Evolutionary conservation across 2,888 invertebrate genomes (phyloP).

Genomic region (Merodon equestris): DNA sequence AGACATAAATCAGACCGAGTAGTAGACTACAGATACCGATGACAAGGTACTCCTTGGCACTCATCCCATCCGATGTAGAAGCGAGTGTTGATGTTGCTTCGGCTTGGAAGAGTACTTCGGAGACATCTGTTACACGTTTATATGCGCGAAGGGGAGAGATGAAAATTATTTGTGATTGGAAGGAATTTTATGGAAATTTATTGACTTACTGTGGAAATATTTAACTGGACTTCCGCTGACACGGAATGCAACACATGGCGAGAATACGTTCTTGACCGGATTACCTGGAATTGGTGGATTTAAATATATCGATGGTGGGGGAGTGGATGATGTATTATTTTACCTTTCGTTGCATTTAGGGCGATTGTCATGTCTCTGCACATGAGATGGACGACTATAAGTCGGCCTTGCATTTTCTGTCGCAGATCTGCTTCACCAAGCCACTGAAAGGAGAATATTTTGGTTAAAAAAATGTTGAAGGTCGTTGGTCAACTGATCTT

Average conservation of each 20-base stretch:
- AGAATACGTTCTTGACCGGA: conserved; percentile 83
- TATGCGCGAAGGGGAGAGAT: conserved; percentile 66
- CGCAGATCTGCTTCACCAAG: conserved; percentile 89
- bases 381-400: conserved; percentile 88
- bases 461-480: no score
- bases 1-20: conserved; percentile 92
- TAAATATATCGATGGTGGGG: neutral
- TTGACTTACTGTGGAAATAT: conserved; percentile 82
- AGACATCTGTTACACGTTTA: conserved; percentile 81
- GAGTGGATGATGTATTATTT: no score
- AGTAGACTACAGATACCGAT: conserved; percentile 90
- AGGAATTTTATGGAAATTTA: conserved; percentile 43
- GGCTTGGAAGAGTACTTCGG: conserved; percentile 88
- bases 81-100: conserved; percentile 82
- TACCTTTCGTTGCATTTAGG: conserved; percentile 77
- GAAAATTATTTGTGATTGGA: conserved; percentile 18
- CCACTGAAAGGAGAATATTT: conserved; percentile 83
- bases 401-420: conserved; percentile 87
- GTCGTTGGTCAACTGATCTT: no score
- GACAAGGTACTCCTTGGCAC: conserved; percentile 88
- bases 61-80: conserved; percentile 82
- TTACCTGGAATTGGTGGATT: conserved; percentile 72
- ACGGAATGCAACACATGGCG: conserved; percentile 91
- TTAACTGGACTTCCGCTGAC: conserved; percentile 89
- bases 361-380: conserved; percentile 85